These are phyloP conservation scores for Lordiphosa stackelbergi DNA, from an alignment of 1,140 invertebrate genomes.

Conservation along the genomic window DNA sequence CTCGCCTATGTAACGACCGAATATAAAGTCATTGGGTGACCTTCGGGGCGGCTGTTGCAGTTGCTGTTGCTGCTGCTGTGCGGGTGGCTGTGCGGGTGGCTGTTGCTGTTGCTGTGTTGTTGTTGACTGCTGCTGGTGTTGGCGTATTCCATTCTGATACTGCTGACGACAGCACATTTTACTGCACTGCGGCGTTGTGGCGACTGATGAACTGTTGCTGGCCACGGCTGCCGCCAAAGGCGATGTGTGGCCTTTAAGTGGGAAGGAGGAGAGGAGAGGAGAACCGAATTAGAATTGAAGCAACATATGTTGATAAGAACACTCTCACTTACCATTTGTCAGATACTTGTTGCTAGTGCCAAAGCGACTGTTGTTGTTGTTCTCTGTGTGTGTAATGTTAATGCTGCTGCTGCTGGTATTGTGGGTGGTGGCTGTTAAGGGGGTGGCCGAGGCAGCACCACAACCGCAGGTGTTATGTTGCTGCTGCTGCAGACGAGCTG, in stretches of 20 bases:
- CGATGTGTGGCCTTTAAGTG: constrained; percentile 56
- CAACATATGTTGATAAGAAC: constrained; percentile 52
- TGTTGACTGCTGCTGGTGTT: constrained; percentile 29
- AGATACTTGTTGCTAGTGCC: constrained; percentile 58
- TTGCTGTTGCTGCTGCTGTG: constrained; percentile 23
- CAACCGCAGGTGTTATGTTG: constrained; percentile 53
- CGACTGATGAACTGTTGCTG: constrained; percentile 59
- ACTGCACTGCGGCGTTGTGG: constrained; percentile 49
- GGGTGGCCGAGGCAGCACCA: constrained; percentile 42
- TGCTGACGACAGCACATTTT: constrained; percentile 50
- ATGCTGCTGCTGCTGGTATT: constrained; percentile 15
- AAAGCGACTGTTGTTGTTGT: constrained; percentile 43
- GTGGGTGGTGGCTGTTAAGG: constrained; percentile 20
- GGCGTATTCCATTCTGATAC: constrained; percentile 24
- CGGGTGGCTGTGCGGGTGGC: constrained; percentile 7
- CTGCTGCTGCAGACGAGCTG: constrained; percentile 40
- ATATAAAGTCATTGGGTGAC: constrained; percentile 92
- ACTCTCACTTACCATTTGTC: constrained; percentile 47
- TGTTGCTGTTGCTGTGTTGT: constrained; percentile 22
- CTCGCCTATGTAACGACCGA: constrained; percentile 96
- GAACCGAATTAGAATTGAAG: constrained; percentile 13
- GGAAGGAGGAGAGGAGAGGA: constrained; percentile 16
- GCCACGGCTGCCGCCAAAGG: constrained; percentile 67
- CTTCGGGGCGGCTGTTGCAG: constrained; percentile 81
- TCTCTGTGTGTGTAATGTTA: constrained; percentile 25